Evolutionary conservation across 2,113 vertebrate species (phyloP).

Genomic region (Brachionichthys hirsutus): DNA sequence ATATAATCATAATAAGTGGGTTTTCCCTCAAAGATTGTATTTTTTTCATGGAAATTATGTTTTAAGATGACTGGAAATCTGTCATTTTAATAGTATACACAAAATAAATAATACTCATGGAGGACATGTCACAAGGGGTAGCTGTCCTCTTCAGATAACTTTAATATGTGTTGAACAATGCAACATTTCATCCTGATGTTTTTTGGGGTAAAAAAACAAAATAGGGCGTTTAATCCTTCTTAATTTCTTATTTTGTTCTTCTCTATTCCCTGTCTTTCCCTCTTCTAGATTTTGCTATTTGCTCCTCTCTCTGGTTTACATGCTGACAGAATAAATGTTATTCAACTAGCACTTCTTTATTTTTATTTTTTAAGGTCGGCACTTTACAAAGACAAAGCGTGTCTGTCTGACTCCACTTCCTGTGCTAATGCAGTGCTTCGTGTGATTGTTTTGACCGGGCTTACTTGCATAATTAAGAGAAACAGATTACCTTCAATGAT

Average conservation of each 20-base stretch:
- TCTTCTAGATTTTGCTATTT: constrained; percentile 33
- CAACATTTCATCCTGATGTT: constrained; percentile 43
- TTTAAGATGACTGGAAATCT: too few relatives aligned
- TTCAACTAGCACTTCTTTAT: constrained; percentile 18
- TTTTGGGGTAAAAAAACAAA: constrained; percentile 43
- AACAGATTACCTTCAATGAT: constrained; percentile 59
- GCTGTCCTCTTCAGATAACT: too few relatives aligned
- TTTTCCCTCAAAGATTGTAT: too few relatives aligned
- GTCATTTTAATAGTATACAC: too few relatives aligned
- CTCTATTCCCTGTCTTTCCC: constrained; percentile 33
- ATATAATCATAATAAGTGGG: too few relatives aligned
- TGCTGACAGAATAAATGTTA: constrained; percentile 33
- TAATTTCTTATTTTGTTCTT: constrained; percentile 31
- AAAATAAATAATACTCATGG: too few relatives aligned
- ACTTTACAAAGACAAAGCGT: constrained; percentile 37
- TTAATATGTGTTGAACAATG: constrained; percentile 30
- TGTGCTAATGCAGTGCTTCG: constrained; percentile 31
- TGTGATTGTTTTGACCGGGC: constrained; percentile 47
- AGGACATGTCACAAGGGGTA: too few relatives aligned
- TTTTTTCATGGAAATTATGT: too few relatives aligned
- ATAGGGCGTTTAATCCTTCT: constrained; percentile 21
- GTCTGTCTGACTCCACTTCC: constrained; percentile 23
- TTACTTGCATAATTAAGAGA: constrained; percentile 52
- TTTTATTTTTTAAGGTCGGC: constrained; percentile 32
- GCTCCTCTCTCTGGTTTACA: constrained; percentile 34